Conservation (phyloP, 2,113 vertebrate genomes). For the Speoplatyrhinus poulsoni region DNA sequence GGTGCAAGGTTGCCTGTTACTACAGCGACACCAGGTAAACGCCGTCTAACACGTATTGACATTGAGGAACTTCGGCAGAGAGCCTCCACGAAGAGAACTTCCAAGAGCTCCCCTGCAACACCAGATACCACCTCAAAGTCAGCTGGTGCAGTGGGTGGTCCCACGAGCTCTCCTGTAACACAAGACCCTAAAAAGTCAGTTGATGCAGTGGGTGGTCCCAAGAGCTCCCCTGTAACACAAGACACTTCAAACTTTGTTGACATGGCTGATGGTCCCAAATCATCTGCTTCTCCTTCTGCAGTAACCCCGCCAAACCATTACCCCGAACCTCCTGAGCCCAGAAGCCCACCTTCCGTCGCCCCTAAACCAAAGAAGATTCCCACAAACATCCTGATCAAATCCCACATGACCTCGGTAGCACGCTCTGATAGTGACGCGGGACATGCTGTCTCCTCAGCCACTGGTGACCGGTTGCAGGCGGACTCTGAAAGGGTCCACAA, state of each 20-base stretch:
- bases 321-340: slow-evolving; percentile 43
- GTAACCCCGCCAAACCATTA: neutral
- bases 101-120: slow-evolving; percentile 4
- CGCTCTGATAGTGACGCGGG: slow-evolving; percentile 16
- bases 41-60: slow-evolving; percentile 13
- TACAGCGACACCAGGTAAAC: neutral
- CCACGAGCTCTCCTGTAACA: too few relatives aligned
- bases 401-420: slow-evolving; percentile 61
- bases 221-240: neutral
- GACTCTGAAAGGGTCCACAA: slow-evolving; percentile 73
- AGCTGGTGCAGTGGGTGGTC: too few relatives aligned
- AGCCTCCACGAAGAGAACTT: slow-evolving; percentile 45
- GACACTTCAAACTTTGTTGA: slow-evolving; percentile 9
- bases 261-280: neutral
- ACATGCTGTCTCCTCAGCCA: slow-evolving; percentile 5
- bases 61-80: slow-evolving; percentile 45
- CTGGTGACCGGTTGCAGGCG: slow-evolving; percentile 25
- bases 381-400: slow-evolving; percentile 86
- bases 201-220: neutral
- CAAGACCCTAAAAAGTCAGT: too few relatives aligned
- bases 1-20: neutral
- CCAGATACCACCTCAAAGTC: slow-evolving; percentile 14
- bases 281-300: slow-evolving; percentile 22
- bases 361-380: slow-evolving; percentile 88
- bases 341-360: slow-evolving; percentile 80